Conservation (phyloP, 2,888 invertebrate genomes). For the Falcaria lacertinaria region DNA sequence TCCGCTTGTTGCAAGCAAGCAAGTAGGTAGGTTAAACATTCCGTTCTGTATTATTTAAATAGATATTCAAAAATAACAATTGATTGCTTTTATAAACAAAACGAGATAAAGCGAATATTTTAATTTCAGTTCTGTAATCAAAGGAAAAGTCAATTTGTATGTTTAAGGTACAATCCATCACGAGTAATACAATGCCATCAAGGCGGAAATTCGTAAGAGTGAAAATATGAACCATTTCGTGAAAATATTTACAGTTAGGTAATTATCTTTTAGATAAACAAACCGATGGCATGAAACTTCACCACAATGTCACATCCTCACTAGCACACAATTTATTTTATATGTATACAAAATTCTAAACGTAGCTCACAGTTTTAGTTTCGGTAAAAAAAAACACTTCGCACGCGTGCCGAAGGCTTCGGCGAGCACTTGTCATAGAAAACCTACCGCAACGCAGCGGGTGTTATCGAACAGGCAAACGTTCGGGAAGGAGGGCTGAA, state of each 20-base stretch:
- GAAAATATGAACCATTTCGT: not conserved
- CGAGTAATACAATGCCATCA: not conserved
- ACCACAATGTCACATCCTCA: slow-evolving; percentile 23
- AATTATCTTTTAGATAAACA: slow-evolving; percentile 15
- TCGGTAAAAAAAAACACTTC: slow-evolving; percentile 37
- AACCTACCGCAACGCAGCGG: slow-evolving; percentile 64
- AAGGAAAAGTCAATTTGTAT: not conserved
- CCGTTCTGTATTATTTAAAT: too few relatives aligned
- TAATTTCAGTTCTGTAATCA: too few relatives aligned
- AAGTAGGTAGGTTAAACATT: too few relatives aligned
- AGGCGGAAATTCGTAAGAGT: not conserved
- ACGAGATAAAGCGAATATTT: too few relatives aligned
- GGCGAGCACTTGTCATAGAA: slow-evolving; percentile 42
- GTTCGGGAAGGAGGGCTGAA: slow-evolving; percentile 26
- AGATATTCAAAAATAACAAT: too few relatives aligned
- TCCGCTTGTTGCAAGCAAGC: not conserved
- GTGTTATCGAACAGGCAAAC: slow-evolving; percentile 43
- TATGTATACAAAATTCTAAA: slow-evolving; percentile 30
- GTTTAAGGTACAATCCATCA: not conserved
- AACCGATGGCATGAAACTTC: slow-evolving; percentile 37
- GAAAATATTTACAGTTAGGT: not conserved
- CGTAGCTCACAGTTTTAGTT: slow-evolving; percentile 21
- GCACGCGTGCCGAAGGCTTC: slow-evolving; percentile 26
- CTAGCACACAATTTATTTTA: slow-evolving; percentile 21
- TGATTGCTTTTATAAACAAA: too few relatives aligned